A percentile compares a stretch with the other conserved stretches of the same genome.
phyloP scores from a whole-genome alignment of 2,797 vertebrate genomes.

The Tolypeutes matacus region DNA sequence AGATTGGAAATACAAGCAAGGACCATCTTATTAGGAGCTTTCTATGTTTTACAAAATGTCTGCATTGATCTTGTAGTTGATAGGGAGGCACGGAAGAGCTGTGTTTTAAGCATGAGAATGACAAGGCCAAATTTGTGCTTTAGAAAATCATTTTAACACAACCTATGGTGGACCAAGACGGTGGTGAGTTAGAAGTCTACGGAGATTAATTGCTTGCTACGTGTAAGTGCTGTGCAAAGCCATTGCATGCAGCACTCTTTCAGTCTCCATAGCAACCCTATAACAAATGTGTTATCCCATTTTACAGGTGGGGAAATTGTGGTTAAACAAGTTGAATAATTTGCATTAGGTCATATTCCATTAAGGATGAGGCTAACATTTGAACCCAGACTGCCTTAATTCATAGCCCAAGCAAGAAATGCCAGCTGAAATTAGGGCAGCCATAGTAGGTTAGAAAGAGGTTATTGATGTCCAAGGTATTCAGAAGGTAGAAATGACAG shows the following conservation, averaged over 20 bases:
- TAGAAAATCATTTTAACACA: not conserved
- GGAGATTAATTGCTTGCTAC: not conserved
- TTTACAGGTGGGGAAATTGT: constrained; percentile 54
- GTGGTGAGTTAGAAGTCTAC: not conserved
- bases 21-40: not conserved
- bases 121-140: constrained; percentile 4
- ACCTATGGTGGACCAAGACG: not conserved
- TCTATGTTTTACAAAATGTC: not conserved
- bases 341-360: not conserved
- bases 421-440: not conserved
- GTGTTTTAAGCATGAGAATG: not conserved
- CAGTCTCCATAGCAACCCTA: not conserved
- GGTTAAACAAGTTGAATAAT: not conserved
- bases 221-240: not conserved
- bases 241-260: not conserved
- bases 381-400: not conserved
- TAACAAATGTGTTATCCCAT: constrained; percentile 10
- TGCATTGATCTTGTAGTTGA: not conserved
- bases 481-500: not conserved
- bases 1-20: not conserved
- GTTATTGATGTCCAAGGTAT: not conserved
- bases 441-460: not conserved
- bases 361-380: not conserved
- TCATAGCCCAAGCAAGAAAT: not conserved
- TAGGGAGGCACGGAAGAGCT: not conserved